Conservation (phyloP, 1,140 invertebrate genomes). For the Pseudomyrmex concolor region DNA sequence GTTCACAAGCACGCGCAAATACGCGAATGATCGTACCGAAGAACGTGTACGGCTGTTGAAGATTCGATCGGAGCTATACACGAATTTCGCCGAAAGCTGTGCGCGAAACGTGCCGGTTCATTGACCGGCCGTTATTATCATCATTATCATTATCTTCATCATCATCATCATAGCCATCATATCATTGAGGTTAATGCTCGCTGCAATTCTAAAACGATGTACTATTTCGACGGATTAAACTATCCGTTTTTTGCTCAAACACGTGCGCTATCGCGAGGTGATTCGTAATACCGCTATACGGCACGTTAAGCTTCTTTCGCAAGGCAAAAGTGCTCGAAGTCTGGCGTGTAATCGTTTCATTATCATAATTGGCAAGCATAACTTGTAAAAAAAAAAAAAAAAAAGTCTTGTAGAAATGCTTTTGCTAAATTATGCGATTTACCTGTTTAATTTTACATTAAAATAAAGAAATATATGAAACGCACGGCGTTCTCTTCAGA, state of each 20-base stretch:
- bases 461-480: too few species aligned
- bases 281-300: neutral
- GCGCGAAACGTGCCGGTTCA: constrained; percentile 1
- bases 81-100: constrained; percentile 53
- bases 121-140: constrained; percentile 17
- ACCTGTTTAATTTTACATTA: too few species aligned
- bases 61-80: constrained; percentile 22
- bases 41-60: neutral
- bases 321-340: neutral
- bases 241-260: constrained; percentile 6
- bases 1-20: constrained; percentile 49
- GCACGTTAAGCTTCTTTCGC: neutral
- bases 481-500: too few species aligned
- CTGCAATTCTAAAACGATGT: constrained; percentile 11
- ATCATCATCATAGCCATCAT: constrained; percentile 34
- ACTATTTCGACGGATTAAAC: constrained; percentile 24
- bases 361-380: neutral
- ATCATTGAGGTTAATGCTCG: constrained; percentile 57
- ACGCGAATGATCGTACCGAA: constrained; percentile 11
- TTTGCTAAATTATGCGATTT: too few species aligned
- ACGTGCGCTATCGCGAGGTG: neutral
- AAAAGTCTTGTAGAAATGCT: too few species aligned
- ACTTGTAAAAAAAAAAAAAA: neutral
- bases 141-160: constrained; percentile 34
- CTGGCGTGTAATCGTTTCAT: neutral